Evolutionary conservation across 2,797 vertebrate genomes (phyloP).

Genomic region (Pteronotus mesoamericanus): DNA sequence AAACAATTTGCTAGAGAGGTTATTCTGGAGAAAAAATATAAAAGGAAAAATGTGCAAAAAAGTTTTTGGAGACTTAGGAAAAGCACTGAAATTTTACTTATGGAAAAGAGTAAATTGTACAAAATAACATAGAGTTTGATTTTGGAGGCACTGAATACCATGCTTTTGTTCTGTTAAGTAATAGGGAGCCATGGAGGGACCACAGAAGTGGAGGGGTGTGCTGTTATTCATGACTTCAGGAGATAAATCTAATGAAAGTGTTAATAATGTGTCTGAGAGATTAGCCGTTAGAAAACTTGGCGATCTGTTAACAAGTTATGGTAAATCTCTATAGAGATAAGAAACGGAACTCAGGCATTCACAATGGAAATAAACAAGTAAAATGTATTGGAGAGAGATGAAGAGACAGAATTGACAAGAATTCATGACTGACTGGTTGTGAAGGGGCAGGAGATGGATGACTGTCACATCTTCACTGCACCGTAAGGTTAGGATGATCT

Average conservation of each 20-base stretch:
- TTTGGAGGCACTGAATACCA: neutral
- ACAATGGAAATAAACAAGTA: neutral
- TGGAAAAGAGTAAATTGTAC: neutral
- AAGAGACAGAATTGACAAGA: no score
- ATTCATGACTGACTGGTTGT: neutral
- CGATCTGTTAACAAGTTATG: neutral
- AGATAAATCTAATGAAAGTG: neutral
- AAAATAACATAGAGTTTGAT: neutral
- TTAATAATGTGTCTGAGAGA: neutral
- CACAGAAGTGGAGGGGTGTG: neutral
- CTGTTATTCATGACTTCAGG: neutral
- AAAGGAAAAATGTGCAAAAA: neutral
- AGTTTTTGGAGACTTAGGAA: neutral
- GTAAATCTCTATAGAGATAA: neutral
- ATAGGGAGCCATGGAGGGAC: neutral
- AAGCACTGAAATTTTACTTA: neutral
- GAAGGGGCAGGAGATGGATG: neutral
- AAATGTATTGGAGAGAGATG: neutral
- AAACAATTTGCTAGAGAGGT: neutral
- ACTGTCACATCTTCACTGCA: neutral
- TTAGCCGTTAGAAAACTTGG: neutral
- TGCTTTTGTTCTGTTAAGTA: neutral
- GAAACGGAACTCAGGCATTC: neutral
- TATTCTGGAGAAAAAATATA: neutral
- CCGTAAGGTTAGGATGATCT: neutral